Conservation (phyloP, 2,113 vertebrate genomes). For the Melierax canorus region DNA sequence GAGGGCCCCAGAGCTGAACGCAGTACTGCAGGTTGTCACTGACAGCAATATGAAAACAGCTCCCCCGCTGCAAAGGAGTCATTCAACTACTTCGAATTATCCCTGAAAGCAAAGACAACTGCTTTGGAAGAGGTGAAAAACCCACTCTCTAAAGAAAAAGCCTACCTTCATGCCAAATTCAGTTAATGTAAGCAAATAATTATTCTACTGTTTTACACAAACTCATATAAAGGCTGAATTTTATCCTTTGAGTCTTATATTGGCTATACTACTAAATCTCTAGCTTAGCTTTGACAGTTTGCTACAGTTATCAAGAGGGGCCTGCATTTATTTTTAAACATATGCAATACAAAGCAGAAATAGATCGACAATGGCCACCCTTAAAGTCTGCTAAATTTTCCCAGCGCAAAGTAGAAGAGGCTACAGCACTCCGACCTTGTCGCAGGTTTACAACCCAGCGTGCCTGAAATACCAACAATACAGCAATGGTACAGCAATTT, state of each 20-base stretch:
- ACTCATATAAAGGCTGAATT: neutral
- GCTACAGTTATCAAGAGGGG: neutral
- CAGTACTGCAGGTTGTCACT: neutral
- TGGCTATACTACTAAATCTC: neutral
- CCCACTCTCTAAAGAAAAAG: too few species aligned
- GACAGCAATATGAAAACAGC: neutral
- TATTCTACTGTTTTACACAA: neutral
- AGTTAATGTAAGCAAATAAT: neutral
- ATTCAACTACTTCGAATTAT: neutral
- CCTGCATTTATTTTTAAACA: neutral
- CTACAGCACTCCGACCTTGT: neutral
- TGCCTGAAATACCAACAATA: neutral
- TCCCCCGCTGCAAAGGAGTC: neutral
- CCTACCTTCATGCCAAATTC: neutral
- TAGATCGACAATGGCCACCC: fast-evolving
- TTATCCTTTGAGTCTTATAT: neutral
- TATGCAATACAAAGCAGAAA: neutral
- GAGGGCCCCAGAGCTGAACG: too few species aligned
- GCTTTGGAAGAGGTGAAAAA: neutral
- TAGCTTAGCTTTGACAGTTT: neutral
- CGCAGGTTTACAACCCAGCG: neutral
- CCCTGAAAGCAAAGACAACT: neutral
- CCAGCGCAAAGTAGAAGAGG: neutral
- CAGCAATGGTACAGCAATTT: fast-evolving
- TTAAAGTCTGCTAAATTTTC: neutral